Conservation (phyloP, 2,797 vertebrate species). For the Halcyon badia region DNA sequence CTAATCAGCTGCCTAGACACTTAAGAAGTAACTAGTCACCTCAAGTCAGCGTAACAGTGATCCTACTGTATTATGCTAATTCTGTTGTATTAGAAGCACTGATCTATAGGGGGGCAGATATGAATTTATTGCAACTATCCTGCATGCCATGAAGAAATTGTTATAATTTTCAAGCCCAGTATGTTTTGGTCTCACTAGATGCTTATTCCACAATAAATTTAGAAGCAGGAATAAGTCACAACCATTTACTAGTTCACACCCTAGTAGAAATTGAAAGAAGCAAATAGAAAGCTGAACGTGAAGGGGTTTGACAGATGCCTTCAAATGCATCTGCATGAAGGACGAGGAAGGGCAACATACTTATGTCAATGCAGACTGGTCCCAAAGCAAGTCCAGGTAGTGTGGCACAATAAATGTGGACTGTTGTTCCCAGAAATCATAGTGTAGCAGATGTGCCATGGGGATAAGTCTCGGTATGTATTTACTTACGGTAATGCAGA, state of each 20-base stretch:
- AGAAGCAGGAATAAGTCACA: not conserved
- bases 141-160: not conserved
- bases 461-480: not conserved
- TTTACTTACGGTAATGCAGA: not conserved
- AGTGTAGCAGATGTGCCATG: not conserved
- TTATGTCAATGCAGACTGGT: not conserved
- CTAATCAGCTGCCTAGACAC: not conserved
- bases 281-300: not conserved
- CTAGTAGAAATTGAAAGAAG: not conserved
- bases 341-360: not conserved
- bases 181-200: not conserved
- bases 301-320: not conserved
- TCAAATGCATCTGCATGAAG: not conserved
- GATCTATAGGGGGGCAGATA: not conserved
- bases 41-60: not conserved
- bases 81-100: not conserved
- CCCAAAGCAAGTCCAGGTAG: not conserved
- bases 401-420: not conserved
- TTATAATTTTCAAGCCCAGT: not conserved
- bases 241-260: not conserved
- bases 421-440: not conserved
- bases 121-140: not conserved
- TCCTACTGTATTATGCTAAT: not conserved
- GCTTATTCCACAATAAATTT: not conserved
- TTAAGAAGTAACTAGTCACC: not conserved